Conservation (phyloP, 2,113 vertebrate genomes). For the Leiothrix lutea region DNA sequence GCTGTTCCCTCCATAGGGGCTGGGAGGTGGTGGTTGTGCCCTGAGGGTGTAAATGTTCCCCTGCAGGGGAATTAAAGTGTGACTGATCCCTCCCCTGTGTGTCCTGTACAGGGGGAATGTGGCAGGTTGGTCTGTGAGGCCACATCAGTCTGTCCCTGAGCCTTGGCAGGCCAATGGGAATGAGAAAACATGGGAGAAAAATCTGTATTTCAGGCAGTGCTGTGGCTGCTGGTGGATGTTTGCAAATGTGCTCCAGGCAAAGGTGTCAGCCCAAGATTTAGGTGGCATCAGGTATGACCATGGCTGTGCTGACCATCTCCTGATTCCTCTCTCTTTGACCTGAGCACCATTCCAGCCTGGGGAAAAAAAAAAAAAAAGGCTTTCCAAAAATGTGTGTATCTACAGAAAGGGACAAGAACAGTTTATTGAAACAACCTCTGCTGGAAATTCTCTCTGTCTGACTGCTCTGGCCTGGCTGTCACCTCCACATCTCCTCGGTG, state of each 20-base stretch:
- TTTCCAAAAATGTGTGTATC: background rate
- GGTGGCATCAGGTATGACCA: background rate
- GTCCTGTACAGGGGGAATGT: background rate
- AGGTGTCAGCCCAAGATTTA: background rate
- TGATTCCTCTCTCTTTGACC: background rate
- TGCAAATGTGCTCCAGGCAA: background rate
- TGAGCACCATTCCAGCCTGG: background rate
- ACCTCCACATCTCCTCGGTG: accelerated
- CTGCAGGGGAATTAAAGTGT: background rate
- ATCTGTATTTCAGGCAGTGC: accelerated
- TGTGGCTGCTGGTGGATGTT: background rate
- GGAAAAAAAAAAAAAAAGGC: background rate
- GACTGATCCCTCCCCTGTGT: accelerated
- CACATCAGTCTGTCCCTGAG: background rate
- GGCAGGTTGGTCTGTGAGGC: background rate
- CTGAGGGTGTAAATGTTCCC: background rate
- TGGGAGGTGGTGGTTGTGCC: background rate
- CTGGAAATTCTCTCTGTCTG: background rate
- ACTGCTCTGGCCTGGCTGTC: background rate
- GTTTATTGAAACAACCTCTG: background rate
- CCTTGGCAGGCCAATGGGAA: background rate
- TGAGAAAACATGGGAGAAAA: accelerated
- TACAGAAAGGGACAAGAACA: background rate
- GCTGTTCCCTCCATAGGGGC: background rate
- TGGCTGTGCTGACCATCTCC: accelerated